These are phyloP conservation scores for Baccha elongata DNA, from an alignment of 2,888 invertebrate species.

Conservation along the genomic window DNA sequence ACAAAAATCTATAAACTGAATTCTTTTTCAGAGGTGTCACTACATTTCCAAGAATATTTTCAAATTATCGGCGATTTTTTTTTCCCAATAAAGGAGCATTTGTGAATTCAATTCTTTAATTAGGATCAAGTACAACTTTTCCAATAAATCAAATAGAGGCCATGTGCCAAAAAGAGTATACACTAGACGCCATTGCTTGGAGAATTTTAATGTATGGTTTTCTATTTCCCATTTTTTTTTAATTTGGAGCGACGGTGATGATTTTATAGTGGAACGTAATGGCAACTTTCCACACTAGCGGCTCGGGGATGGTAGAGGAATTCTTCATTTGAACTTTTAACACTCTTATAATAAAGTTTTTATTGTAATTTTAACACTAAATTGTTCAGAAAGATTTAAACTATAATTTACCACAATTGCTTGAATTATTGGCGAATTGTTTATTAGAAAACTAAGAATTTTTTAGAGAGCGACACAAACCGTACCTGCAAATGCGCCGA, in stretches of 20 bases:
- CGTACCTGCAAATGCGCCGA: slow-evolving; percentile 79
- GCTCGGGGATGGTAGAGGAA: slow-evolving; percentile 33
- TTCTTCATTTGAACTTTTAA: slow-evolving; percentile 39
- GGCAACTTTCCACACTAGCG: slow-evolving; percentile 72
- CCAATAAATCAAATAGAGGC: slow-evolving; percentile 43
- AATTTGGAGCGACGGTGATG: slow-evolving; percentile 38
- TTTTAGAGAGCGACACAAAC: slow-evolving; percentile 73
- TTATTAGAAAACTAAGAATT: slow-evolving; percentile 67
- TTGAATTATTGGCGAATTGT: slow-evolving; percentile 64
- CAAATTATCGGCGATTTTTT: slow-evolving; percentile 17
- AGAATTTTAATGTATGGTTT: slow-evolving; percentile 49
- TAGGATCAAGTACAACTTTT: background rate
- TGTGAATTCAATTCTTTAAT: background rate
- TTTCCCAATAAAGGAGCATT: background rate
- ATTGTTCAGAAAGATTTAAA: slow-evolving; percentile 64
- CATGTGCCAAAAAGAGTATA: slow-evolving; percentile 66
- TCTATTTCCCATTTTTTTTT: slow-evolving; percentile 38
- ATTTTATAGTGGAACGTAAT: slow-evolving; percentile 65
- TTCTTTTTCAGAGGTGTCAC: slow-evolving; percentile 49
- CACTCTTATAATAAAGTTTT: slow-evolving; percentile 27
- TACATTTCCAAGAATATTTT: slow-evolving; percentile 38
- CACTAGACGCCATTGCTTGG: slow-evolving; percentile 70
- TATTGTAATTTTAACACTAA: slow-evolving; percentile 54
- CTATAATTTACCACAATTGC: slow-evolving; percentile 71
- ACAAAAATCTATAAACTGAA: slow-evolving; percentile 62